Conservation (phyloP, 2,113 vertebrate species). For the Ursus arctos region DNA sequence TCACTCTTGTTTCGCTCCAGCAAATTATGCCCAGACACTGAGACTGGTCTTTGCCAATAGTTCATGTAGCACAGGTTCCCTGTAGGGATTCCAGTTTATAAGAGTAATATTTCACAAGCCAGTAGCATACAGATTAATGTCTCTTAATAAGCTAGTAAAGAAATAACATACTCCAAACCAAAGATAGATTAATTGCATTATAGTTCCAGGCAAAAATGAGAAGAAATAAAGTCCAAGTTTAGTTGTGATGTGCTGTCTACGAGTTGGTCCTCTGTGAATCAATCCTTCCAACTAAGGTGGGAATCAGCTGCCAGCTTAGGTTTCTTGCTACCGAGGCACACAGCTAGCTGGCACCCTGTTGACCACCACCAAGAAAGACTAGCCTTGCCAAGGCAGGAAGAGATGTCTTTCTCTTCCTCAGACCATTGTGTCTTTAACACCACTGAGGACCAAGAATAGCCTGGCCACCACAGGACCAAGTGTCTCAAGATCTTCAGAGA, state of each 20-base stretch:
- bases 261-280: background rate
- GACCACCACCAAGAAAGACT: background rate
- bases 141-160: background rate
- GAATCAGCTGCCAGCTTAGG: background rate
- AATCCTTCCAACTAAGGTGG: background rate
- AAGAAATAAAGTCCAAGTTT: background rate
- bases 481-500: background rate
- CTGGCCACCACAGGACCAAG: background rate
- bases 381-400: background rate
- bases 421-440: background rate
- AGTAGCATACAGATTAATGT: background rate
- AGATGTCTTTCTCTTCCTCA: background rate
- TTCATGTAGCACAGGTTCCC: background rate
- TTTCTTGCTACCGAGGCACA: background rate
- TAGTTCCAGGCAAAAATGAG: background rate
- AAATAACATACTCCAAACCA: background rate
- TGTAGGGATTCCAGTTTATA: background rate
- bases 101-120: background rate
- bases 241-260: background rate
- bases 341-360: background rate
- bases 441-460: background rate
- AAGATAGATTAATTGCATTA: background rate
- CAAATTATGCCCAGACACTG: background rate
- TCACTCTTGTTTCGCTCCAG: background rate
- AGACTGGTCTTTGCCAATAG: background rate